These are phyloP conservation scores for Catharus minimus DNA, from an alignment of 2,113 vertebrate genomes.

Conservation along the genomic window DNA sequence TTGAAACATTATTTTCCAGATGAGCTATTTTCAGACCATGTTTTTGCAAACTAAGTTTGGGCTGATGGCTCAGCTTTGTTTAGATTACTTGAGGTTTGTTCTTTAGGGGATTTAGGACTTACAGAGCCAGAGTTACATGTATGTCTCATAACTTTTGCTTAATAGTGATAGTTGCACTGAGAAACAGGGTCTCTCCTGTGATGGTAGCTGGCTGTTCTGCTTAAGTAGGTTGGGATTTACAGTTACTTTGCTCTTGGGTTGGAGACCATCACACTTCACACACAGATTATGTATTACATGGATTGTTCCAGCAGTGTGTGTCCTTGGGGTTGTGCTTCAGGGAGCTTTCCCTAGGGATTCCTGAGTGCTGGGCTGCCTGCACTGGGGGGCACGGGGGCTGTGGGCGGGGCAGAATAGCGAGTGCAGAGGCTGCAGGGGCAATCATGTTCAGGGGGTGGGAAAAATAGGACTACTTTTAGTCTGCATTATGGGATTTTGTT, in stretches of 20 bases:
- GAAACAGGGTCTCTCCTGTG: neutral
- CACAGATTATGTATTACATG: fast-evolving
- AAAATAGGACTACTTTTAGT: neutral
- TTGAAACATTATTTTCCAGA: neutral
- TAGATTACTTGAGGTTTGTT: neutral
- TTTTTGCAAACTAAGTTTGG: neutral
- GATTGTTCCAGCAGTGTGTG: fast-evolving
- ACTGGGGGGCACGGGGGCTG: fast-evolving
- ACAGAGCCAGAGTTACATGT: fast-evolving
- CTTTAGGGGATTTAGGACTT: neutral
- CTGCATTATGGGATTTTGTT: neutral
- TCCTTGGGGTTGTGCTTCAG: neutral
- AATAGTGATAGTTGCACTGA: neutral
- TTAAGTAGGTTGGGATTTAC: neutral
- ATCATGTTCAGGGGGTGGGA: fast-evolving
- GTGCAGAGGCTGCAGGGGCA: too few relatives aligned
- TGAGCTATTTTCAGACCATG: neutral
- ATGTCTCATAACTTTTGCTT: neutral
- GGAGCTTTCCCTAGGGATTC: neutral
- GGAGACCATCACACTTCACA: neutral
- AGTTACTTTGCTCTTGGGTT: neutral
- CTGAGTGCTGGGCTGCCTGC: fast-evolving
- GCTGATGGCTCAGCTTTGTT: neutral
- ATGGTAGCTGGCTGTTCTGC: neutral
- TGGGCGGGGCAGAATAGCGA: fast-evolving